A percentile compares a stretch with the other conserved stretches of the same genome.
phyloP scores from a whole-genome alignment of 2,888 invertebrate genomes.

The Coecobrya sp. region DNA sequence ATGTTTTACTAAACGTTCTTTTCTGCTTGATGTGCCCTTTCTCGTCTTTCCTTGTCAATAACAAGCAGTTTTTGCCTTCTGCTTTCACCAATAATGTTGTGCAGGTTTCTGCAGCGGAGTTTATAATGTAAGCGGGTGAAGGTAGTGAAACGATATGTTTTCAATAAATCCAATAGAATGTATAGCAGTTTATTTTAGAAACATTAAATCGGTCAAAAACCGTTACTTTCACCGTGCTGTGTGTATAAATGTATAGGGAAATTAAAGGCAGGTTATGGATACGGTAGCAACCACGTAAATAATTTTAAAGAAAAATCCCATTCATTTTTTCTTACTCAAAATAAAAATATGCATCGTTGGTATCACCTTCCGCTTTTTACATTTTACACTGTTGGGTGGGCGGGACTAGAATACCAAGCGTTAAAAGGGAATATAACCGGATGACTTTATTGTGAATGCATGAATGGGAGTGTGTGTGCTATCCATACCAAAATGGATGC shows the following conservation, averaged over 20 bases:
- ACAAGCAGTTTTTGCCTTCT: conserved; percentile 40
- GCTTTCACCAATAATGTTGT: conserved; percentile 3
- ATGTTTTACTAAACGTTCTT: neutral
- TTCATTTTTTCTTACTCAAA: too few relatives aligned
- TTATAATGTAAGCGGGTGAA: neutral
- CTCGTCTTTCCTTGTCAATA: neutral
- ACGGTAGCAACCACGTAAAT: too few relatives aligned
- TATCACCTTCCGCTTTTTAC: neutral
- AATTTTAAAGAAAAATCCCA: too few relatives aligned
- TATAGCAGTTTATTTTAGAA: too few relatives aligned
- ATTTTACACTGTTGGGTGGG: too few relatives aligned
- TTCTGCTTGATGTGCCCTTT: conserved; percentile 11
- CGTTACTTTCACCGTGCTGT: too few relatives aligned
- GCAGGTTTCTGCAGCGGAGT: neutral
- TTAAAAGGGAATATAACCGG: neutral
- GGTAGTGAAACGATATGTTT: neutral
- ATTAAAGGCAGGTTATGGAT: too few relatives aligned
- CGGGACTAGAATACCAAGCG: too few relatives aligned
- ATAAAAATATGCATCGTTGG: neutral
- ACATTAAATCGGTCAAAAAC: too few relatives aligned
- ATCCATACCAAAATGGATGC: conserved; percentile 41
- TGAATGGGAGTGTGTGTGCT: conserved; percentile 34
- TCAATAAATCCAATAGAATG: neutral
- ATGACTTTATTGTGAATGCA: neutral
- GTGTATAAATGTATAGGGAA: too few relatives aligned